These are phyloP conservation scores for Gobiocypris rarus DNA, from an alignment of 2,113 vertebrate species.

Conservation along the genomic window DNA sequence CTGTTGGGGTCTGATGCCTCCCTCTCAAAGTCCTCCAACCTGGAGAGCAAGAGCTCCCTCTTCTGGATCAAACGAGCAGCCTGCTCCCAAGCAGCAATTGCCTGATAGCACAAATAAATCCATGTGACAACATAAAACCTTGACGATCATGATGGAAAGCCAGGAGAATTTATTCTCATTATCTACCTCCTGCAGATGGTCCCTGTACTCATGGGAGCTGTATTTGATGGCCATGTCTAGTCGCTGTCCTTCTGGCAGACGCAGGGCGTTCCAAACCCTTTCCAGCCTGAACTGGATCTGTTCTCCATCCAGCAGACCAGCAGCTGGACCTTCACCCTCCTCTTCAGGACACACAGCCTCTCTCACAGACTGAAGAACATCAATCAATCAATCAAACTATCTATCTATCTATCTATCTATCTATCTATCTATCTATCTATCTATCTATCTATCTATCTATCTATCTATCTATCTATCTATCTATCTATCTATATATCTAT, in stretches of 20 bases:
- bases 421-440: no score
- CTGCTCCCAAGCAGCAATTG: conserved; percentile 69
- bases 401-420: not conserved
- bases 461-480: no score
- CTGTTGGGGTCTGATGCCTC: conserved; percentile 77
- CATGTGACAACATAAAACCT: not conserved
- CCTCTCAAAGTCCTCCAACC: conserved; percentile 76
- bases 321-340: not conserved
- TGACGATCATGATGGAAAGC: not conserved
- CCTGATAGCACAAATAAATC: conserved; percentile 48
- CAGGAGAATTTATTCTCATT: not conserved
- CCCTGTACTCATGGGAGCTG: conserved; percentile 63
- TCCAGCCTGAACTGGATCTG: conserved; percentile 69
- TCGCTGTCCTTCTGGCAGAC: conserved; percentile 60
- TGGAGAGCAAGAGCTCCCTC: conserved; percentile 69
- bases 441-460: no score
- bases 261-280: conserved; percentile 70
- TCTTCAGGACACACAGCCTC: not conserved
- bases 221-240: conserved; percentile 79
- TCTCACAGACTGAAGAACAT: not conserved
- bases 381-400: not conserved
- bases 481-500: no score
- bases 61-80: conserved; percentile 68
- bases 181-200: conserved; percentile 62
- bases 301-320: not conserved